phyloP scores from a whole-genome alignment of 2,113 vertebrate genomes.

The Hemicordylus capensis region DNA sequence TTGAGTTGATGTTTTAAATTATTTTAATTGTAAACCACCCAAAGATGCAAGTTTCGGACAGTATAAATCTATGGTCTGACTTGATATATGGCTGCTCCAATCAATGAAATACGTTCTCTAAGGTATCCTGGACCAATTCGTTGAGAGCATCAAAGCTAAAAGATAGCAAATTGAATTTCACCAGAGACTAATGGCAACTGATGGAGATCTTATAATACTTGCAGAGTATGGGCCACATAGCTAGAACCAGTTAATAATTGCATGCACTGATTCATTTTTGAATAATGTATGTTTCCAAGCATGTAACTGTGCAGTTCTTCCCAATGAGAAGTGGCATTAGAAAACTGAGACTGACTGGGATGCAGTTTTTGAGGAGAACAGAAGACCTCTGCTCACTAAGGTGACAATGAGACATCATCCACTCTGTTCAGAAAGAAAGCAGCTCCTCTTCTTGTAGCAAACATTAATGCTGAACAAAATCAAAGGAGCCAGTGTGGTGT shows the following conservation, averaged over 20 bases:
- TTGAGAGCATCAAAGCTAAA: not conserved
- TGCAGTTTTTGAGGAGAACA: not conserved
- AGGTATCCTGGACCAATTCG: not conserved
- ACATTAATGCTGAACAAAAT: not conserved
- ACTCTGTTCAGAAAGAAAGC: not conserved
- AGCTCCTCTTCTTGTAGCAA: not conserved
- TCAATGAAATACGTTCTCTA: too few relatives aligned
- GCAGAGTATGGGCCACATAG: not conserved
- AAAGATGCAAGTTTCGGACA: too few relatives aligned
- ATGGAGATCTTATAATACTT: not conserved
- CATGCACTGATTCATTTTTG: not conserved
- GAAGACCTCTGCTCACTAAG: not conserved
- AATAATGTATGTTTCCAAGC: not conserved
- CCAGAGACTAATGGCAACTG: not conserved
- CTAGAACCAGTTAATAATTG: not conserved
- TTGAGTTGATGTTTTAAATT: too few relatives aligned
- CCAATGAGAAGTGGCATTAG: not conserved
- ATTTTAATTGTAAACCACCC: too few relatives aligned
- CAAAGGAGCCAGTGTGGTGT: too few relatives aligned
- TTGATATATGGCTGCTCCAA: too few relatives aligned
- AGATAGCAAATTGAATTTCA: not conserved
- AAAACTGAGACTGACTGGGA: not conserved
- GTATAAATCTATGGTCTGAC: too few relatives aligned
- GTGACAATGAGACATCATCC: not conserved
- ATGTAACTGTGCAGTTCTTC: not conserved